Conservation (phyloP, 2,113 vertebrate genomes). For the Indicator indicator region DNA sequence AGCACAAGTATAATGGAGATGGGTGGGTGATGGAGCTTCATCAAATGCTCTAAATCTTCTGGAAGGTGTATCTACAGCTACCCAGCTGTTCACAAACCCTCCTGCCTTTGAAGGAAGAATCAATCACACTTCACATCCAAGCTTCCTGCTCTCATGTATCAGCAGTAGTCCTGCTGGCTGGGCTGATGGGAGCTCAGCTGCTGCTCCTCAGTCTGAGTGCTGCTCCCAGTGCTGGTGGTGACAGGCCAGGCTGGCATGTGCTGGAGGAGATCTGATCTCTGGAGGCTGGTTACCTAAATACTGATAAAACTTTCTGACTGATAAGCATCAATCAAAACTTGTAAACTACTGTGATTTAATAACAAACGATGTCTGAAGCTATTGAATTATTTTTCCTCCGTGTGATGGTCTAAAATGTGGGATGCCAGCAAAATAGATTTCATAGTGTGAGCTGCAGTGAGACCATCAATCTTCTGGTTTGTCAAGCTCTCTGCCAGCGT, state of each 20-base stretch:
- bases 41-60: background rate
- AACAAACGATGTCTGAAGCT: background rate
- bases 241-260: accelerated
- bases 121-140: background rate
- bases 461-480: background rate
- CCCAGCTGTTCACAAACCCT: background rate
- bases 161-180: accelerated
- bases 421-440: background rate
- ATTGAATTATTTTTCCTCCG: background rate
- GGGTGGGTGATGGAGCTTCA: background rate
- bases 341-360: background rate
- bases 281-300: background rate
- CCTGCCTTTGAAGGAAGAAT: background rate
- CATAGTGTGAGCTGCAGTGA: background rate
- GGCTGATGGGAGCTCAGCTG: background rate
- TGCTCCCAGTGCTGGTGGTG: background rate
- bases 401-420: background rate
- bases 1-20: background rate
- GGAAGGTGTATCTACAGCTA: background rate
- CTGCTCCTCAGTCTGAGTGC: background rate
- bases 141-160: accelerated
- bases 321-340: background rate
- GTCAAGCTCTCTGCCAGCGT: background rate
- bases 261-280: background rate
- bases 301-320: background rate